Base-by-base conservation (phyloP, 2,113 vertebrate genomes). In the Scopus umbretta region DNA sequence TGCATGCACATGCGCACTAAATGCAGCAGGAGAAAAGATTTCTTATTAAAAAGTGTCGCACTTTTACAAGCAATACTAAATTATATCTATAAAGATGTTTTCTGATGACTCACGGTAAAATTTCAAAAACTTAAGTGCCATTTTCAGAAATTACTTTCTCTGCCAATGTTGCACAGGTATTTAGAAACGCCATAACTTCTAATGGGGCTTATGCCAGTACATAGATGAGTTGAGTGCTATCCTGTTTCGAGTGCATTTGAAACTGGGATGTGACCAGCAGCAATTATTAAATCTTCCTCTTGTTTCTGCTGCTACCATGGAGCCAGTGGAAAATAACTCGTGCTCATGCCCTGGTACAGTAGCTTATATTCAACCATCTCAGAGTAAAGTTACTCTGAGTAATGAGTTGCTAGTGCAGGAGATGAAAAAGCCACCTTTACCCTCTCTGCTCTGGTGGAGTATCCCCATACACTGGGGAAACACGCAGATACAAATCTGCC, bases 1-100 rank as follows among this genome's bases (percentile, higher is more conserved):
- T 0, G 0, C 6, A 4, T 0, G 0, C 27, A 29, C 9, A 3
- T 11, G 1, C 36, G 42, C 70, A 71, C 18, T 74, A 80, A 92
- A 74, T 50, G 71, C n/a, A 92, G 21, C 47, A 68, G 45, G 80
- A 92, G 23, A 66, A 79, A 53, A 72, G 21, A 73, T 61, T 68
- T 67, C 68, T 72, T 88, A 16, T 80, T 76, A 47, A 50, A 53
- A 50, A 53, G 11, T 25, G 10, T 70, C 50, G 27, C 56, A 47
- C 53, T 88, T 80, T 18, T 55, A 55, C 23, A 53, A 79, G 85
- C 59, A 59, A 25, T 74, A 43, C 25, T 76, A 74, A 93, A 27
- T 47, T 61, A n/a, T 27, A 52, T 18, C 43, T 80, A 16, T 74
- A 38, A 62, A 63, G 61, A 70, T 78, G 47, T 86, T 88, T 96